Evolutionary conservation across 2,113 vertebrate species (phyloP).

Genomic region (Furnarius figulus): DNA sequence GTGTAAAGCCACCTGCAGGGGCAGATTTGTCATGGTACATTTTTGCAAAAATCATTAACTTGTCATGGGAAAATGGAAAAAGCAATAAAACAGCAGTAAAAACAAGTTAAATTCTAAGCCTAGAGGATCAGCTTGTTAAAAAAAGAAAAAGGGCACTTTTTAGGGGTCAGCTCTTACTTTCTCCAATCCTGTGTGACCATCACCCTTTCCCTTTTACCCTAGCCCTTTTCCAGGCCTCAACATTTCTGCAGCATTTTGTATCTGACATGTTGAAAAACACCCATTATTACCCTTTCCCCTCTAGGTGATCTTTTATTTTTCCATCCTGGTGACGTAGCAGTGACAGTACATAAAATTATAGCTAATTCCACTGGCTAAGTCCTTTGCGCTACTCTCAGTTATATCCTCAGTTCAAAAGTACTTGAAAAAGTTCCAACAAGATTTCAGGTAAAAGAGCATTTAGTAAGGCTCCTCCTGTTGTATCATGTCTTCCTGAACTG

Average conservation of each 20-base stretch:
- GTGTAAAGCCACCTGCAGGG: constrained; percentile 28
- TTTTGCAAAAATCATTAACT: constrained; percentile 55
- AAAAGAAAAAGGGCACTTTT: neutral
- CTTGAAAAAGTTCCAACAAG: neutral
- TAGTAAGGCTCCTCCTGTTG: neutral
- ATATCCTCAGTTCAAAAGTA: neutral
- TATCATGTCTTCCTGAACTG: neutral
- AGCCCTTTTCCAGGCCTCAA: neutral
- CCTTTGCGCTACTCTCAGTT: neutral
- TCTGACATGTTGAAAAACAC: constrained; percentile 8
- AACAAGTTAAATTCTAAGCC: constrained; percentile 38
- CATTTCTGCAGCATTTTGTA: neutral
- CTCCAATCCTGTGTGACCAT: neutral
- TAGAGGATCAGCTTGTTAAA: neutral
- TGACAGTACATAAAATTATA: constrained; percentile 15
- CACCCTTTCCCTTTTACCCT: constrained; percentile 24
- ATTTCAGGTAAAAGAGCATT: neutral
- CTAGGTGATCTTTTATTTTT: neutral
- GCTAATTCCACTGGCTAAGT: neutral
- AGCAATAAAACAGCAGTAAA: constrained; percentile 54
- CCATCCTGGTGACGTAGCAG: neutral
- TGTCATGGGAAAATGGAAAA: constrained; percentile 34
- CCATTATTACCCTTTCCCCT: constrained; percentile 28
- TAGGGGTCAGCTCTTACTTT: constrained; percentile 16
- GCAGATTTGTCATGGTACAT: constrained; percentile 24